Evolutionary conservation across 2,797 vertebrate species (phyloP), one percentile per base, ranked within the genome.

Genomic region (Linurgus olivaceus): DNA sequence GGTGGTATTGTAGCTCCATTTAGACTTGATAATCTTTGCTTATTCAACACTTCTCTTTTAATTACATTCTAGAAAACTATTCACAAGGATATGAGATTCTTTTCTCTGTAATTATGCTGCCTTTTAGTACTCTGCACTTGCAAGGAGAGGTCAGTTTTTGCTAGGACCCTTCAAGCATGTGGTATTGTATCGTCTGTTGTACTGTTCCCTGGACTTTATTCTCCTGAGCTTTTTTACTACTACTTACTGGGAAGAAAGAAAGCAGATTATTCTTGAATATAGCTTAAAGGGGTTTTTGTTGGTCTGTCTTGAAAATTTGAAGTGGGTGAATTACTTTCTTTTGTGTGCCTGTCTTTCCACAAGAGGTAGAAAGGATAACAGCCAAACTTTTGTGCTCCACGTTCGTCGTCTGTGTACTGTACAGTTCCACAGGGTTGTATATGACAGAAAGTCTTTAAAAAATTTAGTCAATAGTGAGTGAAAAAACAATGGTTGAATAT

Each of bases 21-120:
- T 96, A 94, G 94, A 89, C 85, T 95, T 96, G 86, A 81, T 90
- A 86, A 93, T 95, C 78, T 93, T 95, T 94, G 91, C 94, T 95
- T 96, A 95, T 94, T 94, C 93, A 90, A 93, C 79, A 75, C 45
- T 94, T 93, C 44, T 84, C 44, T 42, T 93, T 93, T 97, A 97
- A 96, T 95, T 96, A 94, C 89, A 66, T 86, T 94, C 70, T 93
- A 90, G 91, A 94, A 93, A 70, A 93, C 67, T 81, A 58, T 86
- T 95, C 70, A 81, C 33, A 57, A 81, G 79, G 76, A 83, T 90
- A 61, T 15, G 31, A 76, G 76, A 68, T 50, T 65, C 50, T 95
- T 86, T 85, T 80, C 79, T 86, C 75, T 83, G 65, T 85, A 86
- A 87, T 89, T 92, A 77, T n/a, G 37, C 82, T 68, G 65, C 62